Evolutionary conservation across 1,140 invertebrate genomes (phyloP).

Genomic region (Sminthurinus signatus): DNA sequence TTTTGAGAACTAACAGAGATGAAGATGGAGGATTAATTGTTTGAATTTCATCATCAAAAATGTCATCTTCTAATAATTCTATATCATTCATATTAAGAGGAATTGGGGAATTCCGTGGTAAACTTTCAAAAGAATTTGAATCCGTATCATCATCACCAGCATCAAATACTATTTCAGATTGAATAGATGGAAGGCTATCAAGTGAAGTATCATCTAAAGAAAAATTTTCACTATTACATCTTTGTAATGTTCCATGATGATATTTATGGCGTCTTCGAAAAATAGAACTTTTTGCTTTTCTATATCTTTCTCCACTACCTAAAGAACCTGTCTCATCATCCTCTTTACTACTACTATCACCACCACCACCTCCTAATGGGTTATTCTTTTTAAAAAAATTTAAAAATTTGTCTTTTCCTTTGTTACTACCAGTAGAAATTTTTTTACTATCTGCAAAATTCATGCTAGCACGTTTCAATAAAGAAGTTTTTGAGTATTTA

Average conservation of each 20-base stretch:
- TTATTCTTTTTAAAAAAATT: constrained; percentile 34
- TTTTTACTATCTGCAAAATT: constrained; percentile 24
- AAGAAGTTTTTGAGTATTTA: constrained; percentile 31
- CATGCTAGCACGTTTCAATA: constrained; percentile 31
- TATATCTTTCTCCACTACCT: background rate
- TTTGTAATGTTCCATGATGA: background rate
- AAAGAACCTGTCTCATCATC: background rate
- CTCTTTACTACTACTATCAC: background rate
- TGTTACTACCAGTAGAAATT: constrained; percentile 10
- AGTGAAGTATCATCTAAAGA: constrained; percentile 29
- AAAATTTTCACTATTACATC: constrained; percentile 32
- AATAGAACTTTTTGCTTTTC: background rate
- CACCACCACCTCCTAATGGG: background rate
- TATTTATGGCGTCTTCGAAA: background rate
- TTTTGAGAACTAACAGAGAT: background rate
- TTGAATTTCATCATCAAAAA: no score
- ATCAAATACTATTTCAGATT: constrained; percentile 10
- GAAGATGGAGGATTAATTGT: no score
- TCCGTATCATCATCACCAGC: background rate
- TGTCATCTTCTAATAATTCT: no score
- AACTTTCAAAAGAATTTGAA: constrained; percentile 9
- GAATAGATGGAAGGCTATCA: constrained; percentile 36
- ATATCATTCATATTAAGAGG: background rate
- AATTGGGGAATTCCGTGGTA: background rate
- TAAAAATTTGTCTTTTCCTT: constrained; percentile 24